A percentile compares a stretch with the other conserved stretches of the same genome.
These are phyloP conservation scores for Polydrusus pterygomalis DNA, from an alignment of 2,888 invertebrate genomes.

Conservation along the genomic window DNA sequence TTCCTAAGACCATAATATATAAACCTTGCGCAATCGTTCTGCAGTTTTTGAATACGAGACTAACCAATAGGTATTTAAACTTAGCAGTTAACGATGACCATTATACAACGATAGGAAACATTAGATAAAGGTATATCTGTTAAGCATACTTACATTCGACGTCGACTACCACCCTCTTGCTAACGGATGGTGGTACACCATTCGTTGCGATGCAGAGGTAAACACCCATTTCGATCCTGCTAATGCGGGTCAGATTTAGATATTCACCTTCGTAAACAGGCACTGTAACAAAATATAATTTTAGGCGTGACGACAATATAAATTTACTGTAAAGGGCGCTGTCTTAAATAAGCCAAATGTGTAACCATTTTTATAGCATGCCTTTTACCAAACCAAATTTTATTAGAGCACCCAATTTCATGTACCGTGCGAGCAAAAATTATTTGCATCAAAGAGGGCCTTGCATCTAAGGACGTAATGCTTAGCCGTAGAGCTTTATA, in stretches of 20 bases:
- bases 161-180: conserved; percentile 92
- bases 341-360: background rate
- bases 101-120: conserved; percentile 32
- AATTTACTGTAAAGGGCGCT: conserved; percentile 18
- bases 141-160: conserved; percentile 87
- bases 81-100: too few species aligned
- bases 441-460: too few species aligned
- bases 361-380: conserved; percentile 15
- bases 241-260: conserved; percentile 89
- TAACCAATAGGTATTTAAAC: too few species aligned
- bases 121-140: conserved; percentile 42
- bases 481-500: too few species aligned
- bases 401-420: background rate
- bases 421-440: too few species aligned
- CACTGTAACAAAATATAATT: conserved; percentile 74
- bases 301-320: conserved; percentile 38
- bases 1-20: too few species aligned
- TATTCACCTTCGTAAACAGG: conserved; percentile 89
- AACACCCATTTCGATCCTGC: conserved; percentile 90
- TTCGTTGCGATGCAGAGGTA: conserved; percentile 90
- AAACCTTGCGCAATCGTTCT: too few species aligned
- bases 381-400: conserved; percentile 9
- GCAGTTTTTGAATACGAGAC: too few species aligned
- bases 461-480: too few species aligned
- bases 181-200: conserved; percentile 92